Evolutionary conservation across 2,797 vertebrate genomes (phyloP).

Genomic region (Sebastes nivosus): DNA sequence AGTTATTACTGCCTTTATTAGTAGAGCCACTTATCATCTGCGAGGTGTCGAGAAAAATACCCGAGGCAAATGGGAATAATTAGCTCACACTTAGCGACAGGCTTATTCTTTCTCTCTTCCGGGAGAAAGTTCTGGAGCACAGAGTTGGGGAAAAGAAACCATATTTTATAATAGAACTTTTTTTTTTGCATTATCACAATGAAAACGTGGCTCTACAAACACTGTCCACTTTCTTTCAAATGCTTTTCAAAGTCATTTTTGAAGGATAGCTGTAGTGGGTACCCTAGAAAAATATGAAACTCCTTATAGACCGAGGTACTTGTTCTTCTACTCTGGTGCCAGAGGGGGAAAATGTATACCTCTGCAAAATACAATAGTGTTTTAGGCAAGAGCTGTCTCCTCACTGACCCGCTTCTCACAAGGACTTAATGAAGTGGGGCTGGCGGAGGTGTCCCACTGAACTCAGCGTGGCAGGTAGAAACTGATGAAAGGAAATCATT

Average conservation of each 20-base stretch:
- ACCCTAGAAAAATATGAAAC: conserved; percentile 28
- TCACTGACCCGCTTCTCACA: conserved; percentile 67
- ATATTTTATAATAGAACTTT: background rate
- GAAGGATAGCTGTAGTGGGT: conserved; percentile 35
- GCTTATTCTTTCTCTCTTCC: conserved; percentile 37
- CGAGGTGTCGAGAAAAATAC: conserved; percentile 43
- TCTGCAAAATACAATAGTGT: conserved; percentile 50
- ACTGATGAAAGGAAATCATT: conserved; percentile 75
- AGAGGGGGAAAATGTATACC: conserved; percentile 34
- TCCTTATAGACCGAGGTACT: conserved; percentile 28
- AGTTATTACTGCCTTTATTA: conserved; percentile 59
- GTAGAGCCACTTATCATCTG: conserved; percentile 50
- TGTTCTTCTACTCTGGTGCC: conserved; percentile 13
- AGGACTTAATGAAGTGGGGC: conserved; percentile 70
- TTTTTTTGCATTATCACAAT: background rate
- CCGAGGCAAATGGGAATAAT: conserved; percentile 60
- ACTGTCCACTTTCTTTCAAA: conserved; percentile 1
- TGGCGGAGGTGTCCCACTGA: conserved; percentile 70
- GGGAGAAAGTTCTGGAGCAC: conserved; percentile 26
- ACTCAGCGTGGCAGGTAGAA: conserved; percentile 65
- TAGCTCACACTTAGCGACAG: conserved; percentile 49
- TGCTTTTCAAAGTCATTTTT: conserved; percentile 45
- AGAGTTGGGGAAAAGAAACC: conserved; percentile 9
- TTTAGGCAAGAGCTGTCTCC: conserved; percentile 51
- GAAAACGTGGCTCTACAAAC: background rate